These are phyloP conservation scores for Mythimna loreyi DNA, from an alignment of 2,888 invertebrate species.

Conservation along the genomic window DNA sequence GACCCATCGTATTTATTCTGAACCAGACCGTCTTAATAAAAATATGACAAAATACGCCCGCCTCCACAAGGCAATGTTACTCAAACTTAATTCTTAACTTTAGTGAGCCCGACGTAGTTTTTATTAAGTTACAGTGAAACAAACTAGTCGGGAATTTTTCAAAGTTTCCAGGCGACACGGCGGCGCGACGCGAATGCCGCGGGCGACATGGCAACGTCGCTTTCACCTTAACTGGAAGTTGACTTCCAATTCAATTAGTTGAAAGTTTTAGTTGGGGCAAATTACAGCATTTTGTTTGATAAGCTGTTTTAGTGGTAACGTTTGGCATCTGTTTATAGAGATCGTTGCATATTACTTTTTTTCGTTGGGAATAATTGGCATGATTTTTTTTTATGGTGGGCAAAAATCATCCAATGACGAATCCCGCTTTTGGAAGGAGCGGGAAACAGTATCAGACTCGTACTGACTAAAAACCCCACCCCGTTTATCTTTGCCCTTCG, in stretches of 20 bases:
- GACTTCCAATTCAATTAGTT: conserved; percentile 85
- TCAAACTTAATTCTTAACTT: conserved; percentile 82
- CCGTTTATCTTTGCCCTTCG: no score
- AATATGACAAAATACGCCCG: conserved; percentile 70
- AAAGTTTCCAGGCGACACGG: conserved; percentile 77
- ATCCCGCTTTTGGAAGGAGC: no score
- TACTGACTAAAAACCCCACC: no score
- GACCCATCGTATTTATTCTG: conserved; percentile 23
- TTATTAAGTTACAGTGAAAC: conserved; percentile 87
- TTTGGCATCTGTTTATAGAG: background rate
- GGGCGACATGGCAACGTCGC: conserved; percentile 70
- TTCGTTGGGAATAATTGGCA: no score
- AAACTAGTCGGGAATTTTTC: conserved; percentile 86
- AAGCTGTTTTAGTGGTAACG: conserved; percentile 15
- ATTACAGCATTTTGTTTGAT: conserved; percentile 67
- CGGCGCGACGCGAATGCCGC: conserved; percentile 54
- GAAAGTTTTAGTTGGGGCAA: conserved; percentile 69
- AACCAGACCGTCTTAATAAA: conserved; percentile 56
- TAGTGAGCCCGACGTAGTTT: conserved; percentile 74
- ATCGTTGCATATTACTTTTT: background rate
- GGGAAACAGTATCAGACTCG: no score
- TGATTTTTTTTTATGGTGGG: no score
- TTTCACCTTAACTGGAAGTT: conserved; percentile 82
- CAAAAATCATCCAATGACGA: no score
- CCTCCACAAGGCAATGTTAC: conserved; percentile 73